Base-by-base conservation (phyloP, 2,888 invertebrate genomes). In the Leucophenga montana region DNA sequence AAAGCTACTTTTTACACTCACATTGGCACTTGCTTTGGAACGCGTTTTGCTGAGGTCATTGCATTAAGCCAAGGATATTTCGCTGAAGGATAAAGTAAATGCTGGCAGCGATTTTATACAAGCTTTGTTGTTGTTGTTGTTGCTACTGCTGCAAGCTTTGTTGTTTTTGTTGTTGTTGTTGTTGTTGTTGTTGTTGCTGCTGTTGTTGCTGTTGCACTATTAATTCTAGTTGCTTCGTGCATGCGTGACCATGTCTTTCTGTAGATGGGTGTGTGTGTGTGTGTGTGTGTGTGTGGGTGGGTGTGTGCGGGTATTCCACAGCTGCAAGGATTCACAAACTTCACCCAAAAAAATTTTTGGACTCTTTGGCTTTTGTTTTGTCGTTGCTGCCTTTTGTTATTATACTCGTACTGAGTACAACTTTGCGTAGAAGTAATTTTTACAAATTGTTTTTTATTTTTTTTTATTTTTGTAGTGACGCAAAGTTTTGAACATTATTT, bases 51-150 rank as follows among this genome's bases (percentile, higher is more conserved):
- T 59, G 74, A 71, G 75, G 75, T 85, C 85, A 77, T 74, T 82
- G 83, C 73, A 77, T 82, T 78, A 67, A 70, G 70, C 74, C 79
- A 83, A 78, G 85, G 83, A 77, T 80, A 54, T 16, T 9, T 69
- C 71, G 67, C 71, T 70, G 72, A 71, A 70, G 72, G 56, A 72
- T 69, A 73, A 73, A 67, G 71, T 71, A 68, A 76, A 67, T 71
- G 82, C 75, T 76, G 74, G 73, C 72, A 64, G 48, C n/a, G 53
- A 59, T 67, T 46, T 18, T 31, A 20, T 31, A 31, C 33, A n/a
- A 33, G 53, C 64, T n/a, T 68, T 50, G n/a, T 27, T 54, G 50
- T 27, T 31, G 18, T 48, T 33, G 53, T 31, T 56, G 44, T 46
- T 48, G 59, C 16, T 48, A 18, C 22, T 31, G 61, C 18, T 11